A percentile compares a stretch with the other conserved stretches of the same genome.
Conservation (phyloP, 2,797 vertebrate species). For the Otolemur crassicaudatus region DNA sequence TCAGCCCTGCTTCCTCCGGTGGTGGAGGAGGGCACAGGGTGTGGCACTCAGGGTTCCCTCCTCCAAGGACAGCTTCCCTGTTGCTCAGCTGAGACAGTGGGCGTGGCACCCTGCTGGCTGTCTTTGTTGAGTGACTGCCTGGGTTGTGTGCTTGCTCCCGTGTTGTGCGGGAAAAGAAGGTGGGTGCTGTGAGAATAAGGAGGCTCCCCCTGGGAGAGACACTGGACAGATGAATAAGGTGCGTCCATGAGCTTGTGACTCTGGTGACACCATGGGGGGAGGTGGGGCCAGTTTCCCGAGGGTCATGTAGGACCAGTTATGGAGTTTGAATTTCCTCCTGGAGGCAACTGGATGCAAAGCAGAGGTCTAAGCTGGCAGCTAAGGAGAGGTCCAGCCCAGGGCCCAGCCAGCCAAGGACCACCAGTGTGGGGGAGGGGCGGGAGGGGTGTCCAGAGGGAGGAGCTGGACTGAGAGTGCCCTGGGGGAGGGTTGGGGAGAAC, state of each 20-base stretch:
- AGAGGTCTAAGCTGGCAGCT: background rate
- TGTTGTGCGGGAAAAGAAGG: background rate
- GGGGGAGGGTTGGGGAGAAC: background rate
- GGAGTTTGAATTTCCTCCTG: background rate
- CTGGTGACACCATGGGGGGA: background rate
- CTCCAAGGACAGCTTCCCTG: background rate
- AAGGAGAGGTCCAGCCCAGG: background rate
- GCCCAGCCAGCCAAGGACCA: background rate
- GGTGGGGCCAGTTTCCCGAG: background rate
- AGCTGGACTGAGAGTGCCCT: background rate
- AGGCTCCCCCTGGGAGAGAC: background rate
- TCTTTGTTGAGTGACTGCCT: background rate
- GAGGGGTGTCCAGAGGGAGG: too few species aligned
- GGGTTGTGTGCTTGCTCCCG: background rate
- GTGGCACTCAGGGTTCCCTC: background rate
- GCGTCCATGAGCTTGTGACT: rapidly evolving
- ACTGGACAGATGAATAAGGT: background rate
- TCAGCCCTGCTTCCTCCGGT: background rate
- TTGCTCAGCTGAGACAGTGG: background rate
- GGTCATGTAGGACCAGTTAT: background rate
- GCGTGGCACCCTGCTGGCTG: background rate
- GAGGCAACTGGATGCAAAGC: background rate
- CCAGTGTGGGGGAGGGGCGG: background rate
- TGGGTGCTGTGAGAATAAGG: background rate
- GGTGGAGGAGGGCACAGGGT: too few species aligned